These are phyloP conservation scores for Antheraea pernyi DNA, from an alignment of 1,140 invertebrate genomes.

Conservation along the genomic window DNA sequence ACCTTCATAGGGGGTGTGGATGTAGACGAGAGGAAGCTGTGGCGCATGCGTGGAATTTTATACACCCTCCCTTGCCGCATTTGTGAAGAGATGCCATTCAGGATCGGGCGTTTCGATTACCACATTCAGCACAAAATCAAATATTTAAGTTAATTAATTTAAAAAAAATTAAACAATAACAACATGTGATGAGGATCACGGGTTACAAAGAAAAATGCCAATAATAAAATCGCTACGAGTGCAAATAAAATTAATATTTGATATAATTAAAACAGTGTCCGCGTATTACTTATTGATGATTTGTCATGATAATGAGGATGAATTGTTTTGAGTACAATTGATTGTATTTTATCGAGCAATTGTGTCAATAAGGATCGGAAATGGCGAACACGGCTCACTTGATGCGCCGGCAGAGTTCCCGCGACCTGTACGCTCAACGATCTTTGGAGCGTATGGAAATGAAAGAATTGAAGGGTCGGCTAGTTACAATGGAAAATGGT, in stretches of 20 bases:
- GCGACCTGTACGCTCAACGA: constrained; percentile 89
- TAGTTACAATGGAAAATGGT: constrained; percentile 88
- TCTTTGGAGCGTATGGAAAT: constrained; percentile 92
- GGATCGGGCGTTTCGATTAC: not conserved
- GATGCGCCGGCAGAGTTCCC: constrained; percentile 90
- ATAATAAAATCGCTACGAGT: not conserved
- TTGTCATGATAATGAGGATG: constrained; percentile 61
- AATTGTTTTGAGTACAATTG: constrained; percentile 37
- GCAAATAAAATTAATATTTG: not conserved
- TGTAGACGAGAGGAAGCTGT: not conserved
- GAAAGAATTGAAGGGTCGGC: constrained; percentile 89
- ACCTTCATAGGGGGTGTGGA: not conserved
- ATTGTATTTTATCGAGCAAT: constrained; percentile 28
- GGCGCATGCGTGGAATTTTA: constrained; percentile 7
- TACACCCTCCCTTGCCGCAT: constrained; percentile 1
- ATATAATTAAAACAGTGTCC: constrained; percentile 28
- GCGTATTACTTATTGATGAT: constrained; percentile 46
- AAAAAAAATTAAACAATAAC: too few relatives aligned
- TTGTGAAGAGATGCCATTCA: not conserved
- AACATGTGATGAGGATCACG: not conserved
- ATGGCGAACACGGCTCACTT: constrained; percentile 95
- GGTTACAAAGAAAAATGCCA: not conserved
- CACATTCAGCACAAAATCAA: not conserved
- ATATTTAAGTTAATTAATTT: not conserved
- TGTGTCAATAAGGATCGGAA: constrained; percentile 29